A percentile compares a stretch with the other conserved stretches of the same genome.
Evolutionary conservation across 1,140 invertebrate species (phyloP).

Genomic region (Hesperophylax magnus): DNA sequence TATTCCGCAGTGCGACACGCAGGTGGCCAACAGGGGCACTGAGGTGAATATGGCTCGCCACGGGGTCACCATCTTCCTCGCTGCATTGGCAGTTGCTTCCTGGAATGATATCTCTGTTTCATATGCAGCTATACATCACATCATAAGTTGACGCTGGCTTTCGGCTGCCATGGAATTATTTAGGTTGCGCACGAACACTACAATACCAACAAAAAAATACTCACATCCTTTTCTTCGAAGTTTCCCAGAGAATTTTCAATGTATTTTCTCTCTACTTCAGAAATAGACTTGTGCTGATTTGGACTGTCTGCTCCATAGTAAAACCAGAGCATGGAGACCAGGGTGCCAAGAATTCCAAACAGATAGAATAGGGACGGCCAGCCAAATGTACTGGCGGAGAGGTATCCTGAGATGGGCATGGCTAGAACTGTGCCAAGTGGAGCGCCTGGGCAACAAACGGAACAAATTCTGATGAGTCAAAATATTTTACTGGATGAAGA

Average conservation of each 20-base stretch:
- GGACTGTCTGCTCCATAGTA: slow-evolving; percentile 70
- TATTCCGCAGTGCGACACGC: slow-evolving; percentile 73
- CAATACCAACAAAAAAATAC: not conserved
- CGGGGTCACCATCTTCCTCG: slow-evolving; percentile 59
- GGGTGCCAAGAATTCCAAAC: slow-evolving; percentile 68
- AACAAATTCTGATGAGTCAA: too few species aligned
- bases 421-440: slow-evolving; percentile 76
- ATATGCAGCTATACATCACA: not conserved
- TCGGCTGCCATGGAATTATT: too few species aligned
- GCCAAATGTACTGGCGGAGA: slow-evolving; percentile 71
- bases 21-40: slow-evolving; percentile 72
- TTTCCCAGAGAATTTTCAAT: slow-evolving; percentile 69
- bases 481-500: too few species aligned
- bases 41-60: slow-evolving; percentile 59
- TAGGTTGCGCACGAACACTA: too few species aligned
- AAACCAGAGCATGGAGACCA: slow-evolving; percentile 63
- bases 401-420: slow-evolving; percentile 72
- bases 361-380: slow-evolving; percentile 76
- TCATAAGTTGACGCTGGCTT: too few species aligned
- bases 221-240: not conserved
- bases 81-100: not conserved
- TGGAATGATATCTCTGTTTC: not conserved
- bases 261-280: slow-evolving; percentile 65
- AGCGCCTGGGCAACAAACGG: slow-evolving; percentile 62
- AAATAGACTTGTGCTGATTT: slow-evolving; percentile 62